phyloP scores from a whole-genome alignment of 2,797 vertebrate species.

The Melanotaenia maccullochi region DNA sequence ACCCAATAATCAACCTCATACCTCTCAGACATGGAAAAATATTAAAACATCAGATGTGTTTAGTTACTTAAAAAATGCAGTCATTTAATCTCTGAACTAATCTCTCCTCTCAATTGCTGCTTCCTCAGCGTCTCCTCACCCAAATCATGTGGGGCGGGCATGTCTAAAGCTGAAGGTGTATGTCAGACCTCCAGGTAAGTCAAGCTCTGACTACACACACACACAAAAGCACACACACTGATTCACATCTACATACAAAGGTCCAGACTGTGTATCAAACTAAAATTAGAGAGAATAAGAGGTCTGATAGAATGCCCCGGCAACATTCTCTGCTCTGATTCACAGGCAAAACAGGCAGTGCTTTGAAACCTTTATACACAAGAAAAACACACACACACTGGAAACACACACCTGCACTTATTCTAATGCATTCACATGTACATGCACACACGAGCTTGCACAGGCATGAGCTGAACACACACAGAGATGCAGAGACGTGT shows the following conservation, averaged over 20 bases:
- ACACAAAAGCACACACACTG: conserved; percentile 26
- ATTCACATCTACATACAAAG: conserved; percentile 18
- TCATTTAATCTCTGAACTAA: conserved; percentile 44
- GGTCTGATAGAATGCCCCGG: conserved; percentile 72
- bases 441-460: not conserved
- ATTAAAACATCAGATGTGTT: conserved; percentile 34
- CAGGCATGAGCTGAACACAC: not conserved
- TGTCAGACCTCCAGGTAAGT: conserved; percentile 86
- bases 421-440: conserved; percentile 32
- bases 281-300: conserved; percentile 71
- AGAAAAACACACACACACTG: conserved; percentile 14
- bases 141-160: conserved; percentile 85
- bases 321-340: conserved; percentile 76
- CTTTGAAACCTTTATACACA: conserved; percentile 61
- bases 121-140: conserved; percentile 83
- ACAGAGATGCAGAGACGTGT: conserved; percentile 3
- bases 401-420: conserved; percentile 7
- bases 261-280: conserved; percentile 78
- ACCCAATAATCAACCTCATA: conserved; percentile 22
- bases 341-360: conserved; percentile 69
- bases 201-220: conserved; percentile 61
- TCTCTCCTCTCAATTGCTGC: conserved; percentile 56
- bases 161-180: conserved; percentile 88
- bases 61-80: conserved; percentile 35
- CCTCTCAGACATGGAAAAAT: conserved; percentile 3